Percentiles rank a stretch among this genome's conserved stretches.
Evolutionary conservation across 2,113 vertebrate genomes (phyloP).

Genomic region (Sterrhoptilus dennistouni): DNA sequence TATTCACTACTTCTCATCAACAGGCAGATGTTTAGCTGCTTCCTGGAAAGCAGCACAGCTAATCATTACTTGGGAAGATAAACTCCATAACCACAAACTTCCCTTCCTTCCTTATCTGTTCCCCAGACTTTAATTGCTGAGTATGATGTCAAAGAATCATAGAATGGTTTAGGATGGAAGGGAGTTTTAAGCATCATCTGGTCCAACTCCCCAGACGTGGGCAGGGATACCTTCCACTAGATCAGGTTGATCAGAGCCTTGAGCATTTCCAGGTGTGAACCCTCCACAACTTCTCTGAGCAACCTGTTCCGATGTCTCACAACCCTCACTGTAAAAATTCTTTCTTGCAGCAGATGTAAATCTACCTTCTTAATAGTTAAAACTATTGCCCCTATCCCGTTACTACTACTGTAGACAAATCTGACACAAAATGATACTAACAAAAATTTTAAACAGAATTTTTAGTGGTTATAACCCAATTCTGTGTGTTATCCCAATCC

Average conservation of each 20-base stretch:
- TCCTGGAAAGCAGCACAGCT: neutral
- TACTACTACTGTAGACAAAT: neutral
- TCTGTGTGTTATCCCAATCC: neutral
- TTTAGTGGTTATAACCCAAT: neutral
- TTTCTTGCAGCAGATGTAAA: neutral
- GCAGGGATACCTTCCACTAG: neutral
- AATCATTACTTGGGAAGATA: neutral
- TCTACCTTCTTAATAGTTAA: neutral
- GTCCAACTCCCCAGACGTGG: fast-evolving
- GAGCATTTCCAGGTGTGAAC: neutral
- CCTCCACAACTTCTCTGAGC: neutral
- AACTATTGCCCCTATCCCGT: neutral
- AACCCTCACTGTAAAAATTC: neutral
- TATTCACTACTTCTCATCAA: neutral
- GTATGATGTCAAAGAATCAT: neutral
- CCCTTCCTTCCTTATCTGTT: neutral
- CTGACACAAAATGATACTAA: neutral
- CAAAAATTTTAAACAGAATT: neutral
- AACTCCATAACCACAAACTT: neutral
- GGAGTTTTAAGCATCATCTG: fast-evolving
- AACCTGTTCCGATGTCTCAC: neutral
- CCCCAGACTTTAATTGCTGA: neutral
- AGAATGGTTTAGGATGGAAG: neutral
- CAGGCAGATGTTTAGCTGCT: neutral
- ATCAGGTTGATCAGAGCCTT: neutral